Evolutionary conservation across 2,888 invertebrate genomes (phyloP).

Genomic region (Eristalinus sepulchralis): DNA sequence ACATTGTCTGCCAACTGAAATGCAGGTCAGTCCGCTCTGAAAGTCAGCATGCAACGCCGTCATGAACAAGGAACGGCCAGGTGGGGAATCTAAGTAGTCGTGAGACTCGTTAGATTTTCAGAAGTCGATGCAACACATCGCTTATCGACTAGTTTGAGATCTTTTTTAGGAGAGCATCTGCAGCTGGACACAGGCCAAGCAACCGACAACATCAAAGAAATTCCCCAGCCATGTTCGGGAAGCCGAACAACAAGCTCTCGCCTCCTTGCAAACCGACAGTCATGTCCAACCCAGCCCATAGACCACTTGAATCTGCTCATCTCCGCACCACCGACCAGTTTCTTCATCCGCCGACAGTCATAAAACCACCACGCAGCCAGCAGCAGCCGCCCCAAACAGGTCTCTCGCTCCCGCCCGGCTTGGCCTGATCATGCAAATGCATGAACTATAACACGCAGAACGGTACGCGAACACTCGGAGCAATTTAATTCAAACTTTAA

Average conservation of each 20-base stretch:
- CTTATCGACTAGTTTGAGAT: not conserved
- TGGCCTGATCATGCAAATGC: not conserved
- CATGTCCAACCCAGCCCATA: not conserved
- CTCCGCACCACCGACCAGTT: not conserved
- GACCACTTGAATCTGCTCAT: not conserved
- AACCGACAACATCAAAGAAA: not conserved
- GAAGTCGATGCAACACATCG: too few relatives aligned
- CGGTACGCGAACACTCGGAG: not conserved
- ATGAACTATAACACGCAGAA: not conserved
- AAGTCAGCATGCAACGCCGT: too few relatives aligned
- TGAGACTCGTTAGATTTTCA: not conserved
- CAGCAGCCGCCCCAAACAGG: not conserved
- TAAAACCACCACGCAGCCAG: not conserved
- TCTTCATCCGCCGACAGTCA: not conserved
- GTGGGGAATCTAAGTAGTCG: not conserved
- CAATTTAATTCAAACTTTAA: constrained; percentile 9
- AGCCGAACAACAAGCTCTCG: not conserved
- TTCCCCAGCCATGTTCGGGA: not conserved
- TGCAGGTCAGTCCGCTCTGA: too few relatives aligned
- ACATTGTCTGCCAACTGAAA: too few relatives aligned
- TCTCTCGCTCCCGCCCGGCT: not conserved
- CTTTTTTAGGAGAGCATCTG: not conserved
- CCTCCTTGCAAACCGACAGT: not conserved
- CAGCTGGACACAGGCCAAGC: not conserved
- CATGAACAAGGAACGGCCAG: too few relatives aligned